These are phyloP conservation scores for Morpho helenor DNA, from an alignment of 2,888 invertebrate species.

Conservation along the genomic window DNA sequence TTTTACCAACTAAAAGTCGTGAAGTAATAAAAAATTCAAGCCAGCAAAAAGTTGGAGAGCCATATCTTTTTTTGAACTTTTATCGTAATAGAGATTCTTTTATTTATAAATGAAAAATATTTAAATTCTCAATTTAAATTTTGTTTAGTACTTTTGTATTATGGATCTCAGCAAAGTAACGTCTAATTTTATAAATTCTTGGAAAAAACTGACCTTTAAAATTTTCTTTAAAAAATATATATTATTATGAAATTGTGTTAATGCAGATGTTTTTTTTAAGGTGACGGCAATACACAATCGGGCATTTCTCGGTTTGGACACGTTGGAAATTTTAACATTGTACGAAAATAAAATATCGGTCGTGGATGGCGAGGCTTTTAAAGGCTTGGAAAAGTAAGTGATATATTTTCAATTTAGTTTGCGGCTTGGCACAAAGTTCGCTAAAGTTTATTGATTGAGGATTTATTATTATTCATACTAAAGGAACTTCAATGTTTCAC, in stretches of 20 bases:
- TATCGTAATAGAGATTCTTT: neutral
- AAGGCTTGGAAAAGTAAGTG: conserved; percentile 91
- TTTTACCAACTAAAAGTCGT: conserved; percentile 6
- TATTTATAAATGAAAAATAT: neutral
- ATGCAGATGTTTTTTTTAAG: conserved; percentile 33
- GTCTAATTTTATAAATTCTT: too few species aligned
- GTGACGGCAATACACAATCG: conserved; percentile 87
- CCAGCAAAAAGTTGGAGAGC: conserved; percentile 1
- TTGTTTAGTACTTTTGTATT: too few species aligned
- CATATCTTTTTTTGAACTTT: neutral
- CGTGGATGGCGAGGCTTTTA: conserved; percentile 90
- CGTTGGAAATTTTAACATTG: conserved; percentile 90
- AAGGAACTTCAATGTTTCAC: too few species aligned
- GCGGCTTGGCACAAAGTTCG: conserved; percentile 4
- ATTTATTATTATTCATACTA: too few species aligned
- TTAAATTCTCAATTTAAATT: too few species aligned
- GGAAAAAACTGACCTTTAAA: too few species aligned
- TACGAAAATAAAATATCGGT: conserved; percentile 91
- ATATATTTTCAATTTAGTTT: conserved; percentile 16
- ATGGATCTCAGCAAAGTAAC: too few species aligned
- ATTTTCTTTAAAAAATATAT: too few species aligned
- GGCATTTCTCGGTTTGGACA: conserved; percentile 92
- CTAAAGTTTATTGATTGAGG: conserved; percentile 3
- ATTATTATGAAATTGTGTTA: too few species aligned
- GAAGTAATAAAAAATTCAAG: conserved; percentile 8